phyloP scores from a whole-genome alignment of 2,888 invertebrate genomes.

The Autographa pulchrina region DNA sequence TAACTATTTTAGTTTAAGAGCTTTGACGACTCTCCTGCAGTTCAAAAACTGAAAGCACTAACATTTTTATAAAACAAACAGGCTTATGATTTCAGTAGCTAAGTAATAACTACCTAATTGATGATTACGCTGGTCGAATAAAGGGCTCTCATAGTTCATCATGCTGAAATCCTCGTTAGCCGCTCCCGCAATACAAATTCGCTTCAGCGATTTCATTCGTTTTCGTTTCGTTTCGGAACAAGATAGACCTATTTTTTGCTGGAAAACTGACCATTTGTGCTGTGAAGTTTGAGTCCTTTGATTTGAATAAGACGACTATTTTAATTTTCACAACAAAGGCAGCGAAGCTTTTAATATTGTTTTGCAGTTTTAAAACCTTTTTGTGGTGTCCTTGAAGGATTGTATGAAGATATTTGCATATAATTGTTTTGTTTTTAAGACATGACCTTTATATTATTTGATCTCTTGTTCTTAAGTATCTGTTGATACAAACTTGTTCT shows the following conservation, averaged over 20 bases:
- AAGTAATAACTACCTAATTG: slow-evolving; percentile 60
- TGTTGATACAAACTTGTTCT: too few relatives aligned
- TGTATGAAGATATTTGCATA: slow-evolving; percentile 19
- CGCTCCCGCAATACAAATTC: slow-evolving; percentile 82
- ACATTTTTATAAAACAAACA: slow-evolving; percentile 37
- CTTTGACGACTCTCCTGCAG: neutral
- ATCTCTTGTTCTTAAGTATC: too few relatives aligned
- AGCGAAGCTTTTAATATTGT: slow-evolving; percentile 30
- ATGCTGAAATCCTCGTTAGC: slow-evolving; percentile 82
- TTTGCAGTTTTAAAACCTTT: slow-evolving; percentile 32
- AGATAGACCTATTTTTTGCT: slow-evolving; percentile 71
- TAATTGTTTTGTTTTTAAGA: too few relatives aligned
- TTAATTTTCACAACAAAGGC: slow-evolving; percentile 26
- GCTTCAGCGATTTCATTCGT: slow-evolving; percentile 80
- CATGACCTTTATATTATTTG: too few relatives aligned
- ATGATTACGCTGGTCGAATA: slow-evolving; percentile 68
- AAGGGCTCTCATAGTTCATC: slow-evolving; percentile 77
- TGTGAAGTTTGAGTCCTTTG: slow-evolving; percentile 44
- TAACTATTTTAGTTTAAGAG: neutral
- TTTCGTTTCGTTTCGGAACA: slow-evolving; percentile 69
- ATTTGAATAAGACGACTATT: slow-evolving; percentile 30
- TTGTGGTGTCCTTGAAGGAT: slow-evolving; percentile 16
- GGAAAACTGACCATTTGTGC: slow-evolving; percentile 71
- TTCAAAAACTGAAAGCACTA: neutral
- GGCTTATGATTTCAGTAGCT: slow-evolving; percentile 48